Base-by-base conservation (phyloP, 2,797 vertebrate species). In the Cynopterus sphinx region DNA sequence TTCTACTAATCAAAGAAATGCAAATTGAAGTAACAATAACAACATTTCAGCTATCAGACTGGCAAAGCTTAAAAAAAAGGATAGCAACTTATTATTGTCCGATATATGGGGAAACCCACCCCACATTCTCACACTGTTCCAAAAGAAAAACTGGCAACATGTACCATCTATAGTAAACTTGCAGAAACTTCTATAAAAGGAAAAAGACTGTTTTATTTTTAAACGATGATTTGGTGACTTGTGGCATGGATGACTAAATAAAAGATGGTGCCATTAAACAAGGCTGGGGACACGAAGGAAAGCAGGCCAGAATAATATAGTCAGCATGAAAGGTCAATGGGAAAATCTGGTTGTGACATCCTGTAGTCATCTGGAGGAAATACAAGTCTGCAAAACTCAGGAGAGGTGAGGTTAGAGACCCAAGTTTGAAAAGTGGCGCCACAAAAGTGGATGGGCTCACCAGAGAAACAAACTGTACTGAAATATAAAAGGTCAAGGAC, bases 101-200 rank as follows among this genome's bases (percentile, higher is more conserved):
- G 31, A 3, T 55, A 8, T 39, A 22, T n/a, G 63, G 55, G 57
- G 53, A 94, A 96, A 88, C 28, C 33, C 59, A 88, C 28, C 33
- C 59, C 88, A 85, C 81, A 39, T 77, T 84, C 88, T 96, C n/a
- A 83, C 59, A 73, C n/a, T 49, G 33, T 19, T 92, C 39, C 59
- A 36, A 61, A 73, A 87, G 63, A 87, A 95, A 84, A 67, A 16
- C 73, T 95, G 71, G 59, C 53, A 71, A 22, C 11, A 26, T 13
- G 41, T 21, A 55, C 59, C 90, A 67, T 77, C 87, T 12, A 68
- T 3, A 89, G 84, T 26, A 91, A 96, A 67, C 67, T 75, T 87
- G 83, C 36, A 90, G 81, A 96, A 81, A 95, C 71, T 90, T 95
- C 96, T 63, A 70, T 95, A 96, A 85, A 96, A 96, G 84, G 84